Evolutionary conservation across 2,888 invertebrate species (phyloP).

Genomic region (Argyresthia albistria): DNA sequence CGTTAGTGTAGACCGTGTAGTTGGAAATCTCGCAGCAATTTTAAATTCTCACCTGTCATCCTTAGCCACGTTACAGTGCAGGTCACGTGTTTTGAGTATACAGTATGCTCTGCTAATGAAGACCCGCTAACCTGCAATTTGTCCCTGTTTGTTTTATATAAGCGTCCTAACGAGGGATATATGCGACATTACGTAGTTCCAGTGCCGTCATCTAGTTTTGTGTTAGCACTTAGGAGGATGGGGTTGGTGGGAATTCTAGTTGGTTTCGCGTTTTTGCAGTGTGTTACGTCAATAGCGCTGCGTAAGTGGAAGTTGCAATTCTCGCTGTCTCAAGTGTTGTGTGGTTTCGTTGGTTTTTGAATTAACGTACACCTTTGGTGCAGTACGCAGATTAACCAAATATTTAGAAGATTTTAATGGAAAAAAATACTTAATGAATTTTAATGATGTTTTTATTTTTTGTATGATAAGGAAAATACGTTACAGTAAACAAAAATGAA

Average conservation of each 20-base stretch:
- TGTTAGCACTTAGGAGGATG: neutral
- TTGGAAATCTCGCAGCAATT: neutral
- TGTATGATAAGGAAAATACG: too few relatives aligned
- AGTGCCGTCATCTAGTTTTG: constrained; percentile 4
- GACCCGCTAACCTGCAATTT: constrained; percentile 34
- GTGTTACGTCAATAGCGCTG: neutral
- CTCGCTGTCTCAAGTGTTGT: too few relatives aligned
- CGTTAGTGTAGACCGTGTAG: too few relatives aligned
- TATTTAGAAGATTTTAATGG: too few relatives aligned
- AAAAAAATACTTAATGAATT: too few relatives aligned
- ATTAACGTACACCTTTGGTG: too few relatives aligned
- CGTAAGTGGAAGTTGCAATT: neutral
- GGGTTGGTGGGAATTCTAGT: neutral
- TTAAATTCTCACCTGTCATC: neutral
- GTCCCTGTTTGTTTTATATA: constrained; percentile 32
- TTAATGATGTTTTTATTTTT: too few relatives aligned
- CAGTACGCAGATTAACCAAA: too few relatives aligned
- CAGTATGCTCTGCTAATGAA: constrained; percentile 31
- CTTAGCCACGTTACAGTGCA: constrained; percentile 1
- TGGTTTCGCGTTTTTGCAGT: neutral
- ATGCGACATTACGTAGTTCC: constrained; percentile 17
- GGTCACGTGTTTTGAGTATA: constrained; percentile 19
- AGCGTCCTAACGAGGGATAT: constrained; percentile 18
- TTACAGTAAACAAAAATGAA: too few relatives aligned
- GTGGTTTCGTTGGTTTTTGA: too few relatives aligned